Conservation (phyloP, 2,888 invertebrate genomes). For the Drosophila mimetica region DNA sequence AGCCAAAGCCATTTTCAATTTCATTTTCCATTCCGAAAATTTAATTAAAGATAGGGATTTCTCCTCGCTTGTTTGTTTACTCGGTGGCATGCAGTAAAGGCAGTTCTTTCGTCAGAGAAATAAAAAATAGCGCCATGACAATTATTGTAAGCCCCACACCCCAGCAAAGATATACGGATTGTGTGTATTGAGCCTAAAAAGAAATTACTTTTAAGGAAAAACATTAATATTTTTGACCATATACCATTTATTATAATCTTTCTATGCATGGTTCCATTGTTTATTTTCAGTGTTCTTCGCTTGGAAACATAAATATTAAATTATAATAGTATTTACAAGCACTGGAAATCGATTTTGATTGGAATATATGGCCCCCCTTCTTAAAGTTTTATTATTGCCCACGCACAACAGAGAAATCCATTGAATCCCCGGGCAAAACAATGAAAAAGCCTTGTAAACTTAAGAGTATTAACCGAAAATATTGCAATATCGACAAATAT, state of each 20-base stretch:
- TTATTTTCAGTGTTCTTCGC: too few species aligned
- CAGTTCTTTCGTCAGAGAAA: slow-evolving; percentile 13
- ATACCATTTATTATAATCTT: too few species aligned
- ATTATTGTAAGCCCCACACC: background rate
- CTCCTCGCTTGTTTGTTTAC: slow-evolving; percentile 17
- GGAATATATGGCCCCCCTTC: background rate
- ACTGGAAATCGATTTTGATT: background rate
- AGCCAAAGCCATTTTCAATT: slow-evolving; percentile 39
- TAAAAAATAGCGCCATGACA: background rate
- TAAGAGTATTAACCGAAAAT: background rate
- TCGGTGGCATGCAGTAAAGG: slow-evolving; percentile 5
- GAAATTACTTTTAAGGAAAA: background rate
- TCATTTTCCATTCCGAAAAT: slow-evolving; percentile 42
- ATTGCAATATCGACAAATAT: background rate
- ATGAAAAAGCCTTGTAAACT: background rate
- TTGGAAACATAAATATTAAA: background rate
- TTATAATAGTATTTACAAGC: background rate
- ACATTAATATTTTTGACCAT: too few species aligned
- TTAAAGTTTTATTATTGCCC: background rate
- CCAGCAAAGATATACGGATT: background rate
- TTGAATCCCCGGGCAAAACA: background rate
- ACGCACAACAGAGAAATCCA: background rate
- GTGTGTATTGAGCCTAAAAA: background rate
- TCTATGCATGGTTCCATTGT: too few species aligned
- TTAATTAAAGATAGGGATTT: slow-evolving; percentile 69